phyloP scores from a whole-genome alignment of 2,797 vertebrate genomes.

The Tiaroga cobitis region DNA sequence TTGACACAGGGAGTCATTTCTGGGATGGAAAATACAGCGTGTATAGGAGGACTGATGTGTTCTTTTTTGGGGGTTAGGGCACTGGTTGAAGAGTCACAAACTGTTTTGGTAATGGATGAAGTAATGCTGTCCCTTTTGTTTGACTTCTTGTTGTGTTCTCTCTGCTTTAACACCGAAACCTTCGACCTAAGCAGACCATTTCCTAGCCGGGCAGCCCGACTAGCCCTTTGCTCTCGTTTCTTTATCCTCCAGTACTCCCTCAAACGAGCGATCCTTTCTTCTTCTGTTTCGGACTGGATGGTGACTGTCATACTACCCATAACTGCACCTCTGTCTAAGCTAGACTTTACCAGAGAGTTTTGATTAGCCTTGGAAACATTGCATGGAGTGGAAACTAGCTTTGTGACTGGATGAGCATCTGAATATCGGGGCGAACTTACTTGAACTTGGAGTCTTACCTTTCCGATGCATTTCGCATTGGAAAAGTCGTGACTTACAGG shows the following conservation, averaged over 20 bases:
- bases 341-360: constrained; percentile 1
- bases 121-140: background rate
- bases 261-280: constrained; percentile 74
- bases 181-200: constrained; percentile 63
- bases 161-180: constrained; percentile 59
- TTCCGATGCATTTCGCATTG: background rate
- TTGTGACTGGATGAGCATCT: constrained; percentile 10
- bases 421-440: background rate
- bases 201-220: constrained; percentile 64
- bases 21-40: constrained; percentile 63
- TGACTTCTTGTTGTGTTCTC: constrained; percentile 63
- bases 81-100: background rate
- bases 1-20: constrained; percentile 64
- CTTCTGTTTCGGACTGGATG: constrained; percentile 55
- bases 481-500: constrained; percentile 4
- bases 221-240: constrained; percentile 79
- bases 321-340: constrained; percentile 59
- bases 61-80: constrained; percentile 63
- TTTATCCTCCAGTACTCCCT: constrained; percentile 79
- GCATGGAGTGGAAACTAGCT: background rate
- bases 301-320: constrained; percentile 11
- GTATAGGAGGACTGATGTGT: constrained; percentile 56
- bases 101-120: background rate
- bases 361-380: constrained; percentile 61
- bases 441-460: constrained; percentile 5